phyloP scores from a whole-genome alignment of 1,140 invertebrate genomes.

The Atta colombica region DNA sequence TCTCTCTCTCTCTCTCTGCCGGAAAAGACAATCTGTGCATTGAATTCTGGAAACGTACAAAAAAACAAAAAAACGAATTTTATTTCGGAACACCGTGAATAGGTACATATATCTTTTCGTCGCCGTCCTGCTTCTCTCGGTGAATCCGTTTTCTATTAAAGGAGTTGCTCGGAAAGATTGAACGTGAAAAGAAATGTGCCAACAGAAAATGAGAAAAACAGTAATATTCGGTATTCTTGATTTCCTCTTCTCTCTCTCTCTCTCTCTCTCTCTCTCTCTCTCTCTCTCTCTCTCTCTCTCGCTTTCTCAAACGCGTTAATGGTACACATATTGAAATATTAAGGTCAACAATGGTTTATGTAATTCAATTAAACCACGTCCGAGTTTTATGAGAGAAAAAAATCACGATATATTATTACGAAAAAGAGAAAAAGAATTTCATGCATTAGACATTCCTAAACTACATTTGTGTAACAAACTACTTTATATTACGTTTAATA shows the following conservation, averaged over 20 bases:
- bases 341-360: not conserved
- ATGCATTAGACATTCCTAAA: not conserved
- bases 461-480: constrained; percentile 2
- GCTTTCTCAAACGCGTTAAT: no score
- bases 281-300: no score
- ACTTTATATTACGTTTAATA: constrained; percentile 20
- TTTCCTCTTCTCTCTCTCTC: not conserved
- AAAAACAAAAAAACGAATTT: constrained; percentile 56
- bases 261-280: no score
- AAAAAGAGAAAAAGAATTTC: not conserved
- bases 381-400: not conserved
- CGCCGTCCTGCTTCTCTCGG: constrained; percentile 15
- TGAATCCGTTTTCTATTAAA: constrained; percentile 79
- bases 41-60: constrained; percentile 56
- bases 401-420: not conserved
- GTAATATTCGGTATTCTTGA: constrained; percentile 37
- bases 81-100: constrained; percentile 37
- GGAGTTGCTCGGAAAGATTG: constrained; percentile 75
- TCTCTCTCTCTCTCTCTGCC: not conserved
- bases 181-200: constrained; percentile 67
- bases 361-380: not conserved
- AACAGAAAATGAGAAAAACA: constrained; percentile 71
- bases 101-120: constrained; percentile 35
- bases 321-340: constrained; percentile 6
- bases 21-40: constrained; percentile 25